Percentiles rank a stretch among this genome's conserved stretches.
phyloP scores from a whole-genome alignment of 2,888 invertebrate genomes.

The Eilema griseolum region DNA sequence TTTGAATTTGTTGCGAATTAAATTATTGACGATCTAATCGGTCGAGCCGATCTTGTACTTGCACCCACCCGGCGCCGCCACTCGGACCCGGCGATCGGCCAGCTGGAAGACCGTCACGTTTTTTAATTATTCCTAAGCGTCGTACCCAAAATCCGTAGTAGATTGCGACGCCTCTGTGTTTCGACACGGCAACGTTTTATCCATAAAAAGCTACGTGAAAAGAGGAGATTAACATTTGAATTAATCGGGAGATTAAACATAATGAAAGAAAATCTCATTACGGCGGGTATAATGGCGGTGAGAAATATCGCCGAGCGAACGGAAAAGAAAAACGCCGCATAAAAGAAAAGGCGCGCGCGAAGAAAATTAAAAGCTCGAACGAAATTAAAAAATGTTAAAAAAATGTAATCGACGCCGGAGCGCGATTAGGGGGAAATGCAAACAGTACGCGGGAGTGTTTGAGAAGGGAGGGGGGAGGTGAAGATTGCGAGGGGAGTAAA shows the following conservation, averaged over 20 bases:
- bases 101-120: slow-evolving; percentile 72
- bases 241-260: slow-evolving; percentile 87
- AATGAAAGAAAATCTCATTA: slow-evolving; percentile 88
- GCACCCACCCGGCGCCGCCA: slow-evolving; percentile 37
- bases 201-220: slow-evolving; percentile 82
- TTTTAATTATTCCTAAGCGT: slow-evolving; percentile 82
- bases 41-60: slow-evolving; percentile 65
- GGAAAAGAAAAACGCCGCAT: slow-evolving; percentile 73
- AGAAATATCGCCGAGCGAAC: slow-evolving; percentile 79
- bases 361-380: slow-evolving; percentile 86
- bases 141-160: slow-evolving; percentile 70
- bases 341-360: slow-evolving; percentile 82
- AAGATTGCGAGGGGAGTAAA: slow-evolving; percentile 55
- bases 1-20: slow-evolving; percentile 86
- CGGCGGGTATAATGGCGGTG: slow-evolving; percentile 83
- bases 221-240: slow-evolving; percentile 85
- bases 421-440: slow-evolving; percentile 79
- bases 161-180: slow-evolving; percentile 69
- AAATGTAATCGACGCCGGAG: slow-evolving; percentile 85
- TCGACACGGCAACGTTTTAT: slow-evolving; percentile 73
- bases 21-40: slow-evolving; percentile 86
- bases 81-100: slow-evolving; percentile 54
- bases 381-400: slow-evolving; percentile 86
- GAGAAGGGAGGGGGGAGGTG: slow-evolving; percentile 33
- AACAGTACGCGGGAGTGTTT: slow-evolving; percentile 64